Percentiles rank a stretch among this genome's conserved stretches.
Evolutionary conservation across 2,888 invertebrate species (phyloP).

Genomic region (Brenthis hecate): DNA sequence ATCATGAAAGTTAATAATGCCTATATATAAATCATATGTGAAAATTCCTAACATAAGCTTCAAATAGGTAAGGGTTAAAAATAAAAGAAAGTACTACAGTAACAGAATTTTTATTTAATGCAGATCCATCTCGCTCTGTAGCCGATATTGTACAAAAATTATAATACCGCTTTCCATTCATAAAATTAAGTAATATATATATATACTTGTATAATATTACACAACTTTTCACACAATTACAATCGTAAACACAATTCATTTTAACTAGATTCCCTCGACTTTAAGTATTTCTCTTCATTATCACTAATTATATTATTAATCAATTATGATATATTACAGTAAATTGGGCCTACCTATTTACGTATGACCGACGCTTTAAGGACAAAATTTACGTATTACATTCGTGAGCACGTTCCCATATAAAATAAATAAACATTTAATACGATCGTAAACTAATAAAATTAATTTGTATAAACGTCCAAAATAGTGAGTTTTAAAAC

Average conservation of each 20-base stretch:
- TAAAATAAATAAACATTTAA: slow-evolving; percentile 68
- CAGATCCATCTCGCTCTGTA: slow-evolving; percentile 78
- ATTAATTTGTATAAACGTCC: slow-evolving; percentile 52
- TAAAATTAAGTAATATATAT: slow-evolving; percentile 63
- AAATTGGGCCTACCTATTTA: slow-evolving; percentile 81
- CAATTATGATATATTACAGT: slow-evolving; percentile 78
- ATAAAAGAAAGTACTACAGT: slow-evolving; percentile 65
- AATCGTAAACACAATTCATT: slow-evolving; percentile 78
- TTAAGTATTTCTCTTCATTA: slow-evolving; percentile 75
- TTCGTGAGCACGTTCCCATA: slow-evolving; percentile 71
- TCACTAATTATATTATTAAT: slow-evolving; percentile 65
- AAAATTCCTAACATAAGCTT: not conserved
- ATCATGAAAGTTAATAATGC: too few species aligned
- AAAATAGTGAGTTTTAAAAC: slow-evolving; percentile 61
- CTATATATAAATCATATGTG: too few species aligned
- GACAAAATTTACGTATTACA: slow-evolving; percentile 74
- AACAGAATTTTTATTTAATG: slow-evolving; percentile 83
- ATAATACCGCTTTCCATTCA: slow-evolving; percentile 72
- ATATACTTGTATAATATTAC: slow-evolving; percentile 64
- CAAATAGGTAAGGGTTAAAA: slow-evolving; percentile 40
- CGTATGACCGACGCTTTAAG: slow-evolving; percentile 78
- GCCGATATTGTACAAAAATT: slow-evolving; percentile 82
- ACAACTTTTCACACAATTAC: slow-evolving; percentile 77
- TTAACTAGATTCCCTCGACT: slow-evolving; percentile 69
- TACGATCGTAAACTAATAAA: slow-evolving; percentile 54